These are phyloP conservation scores for Pachyramphus minor DNA, from an alignment of 2,113 vertebrate genomes.

Conservation along the genomic window DNA sequence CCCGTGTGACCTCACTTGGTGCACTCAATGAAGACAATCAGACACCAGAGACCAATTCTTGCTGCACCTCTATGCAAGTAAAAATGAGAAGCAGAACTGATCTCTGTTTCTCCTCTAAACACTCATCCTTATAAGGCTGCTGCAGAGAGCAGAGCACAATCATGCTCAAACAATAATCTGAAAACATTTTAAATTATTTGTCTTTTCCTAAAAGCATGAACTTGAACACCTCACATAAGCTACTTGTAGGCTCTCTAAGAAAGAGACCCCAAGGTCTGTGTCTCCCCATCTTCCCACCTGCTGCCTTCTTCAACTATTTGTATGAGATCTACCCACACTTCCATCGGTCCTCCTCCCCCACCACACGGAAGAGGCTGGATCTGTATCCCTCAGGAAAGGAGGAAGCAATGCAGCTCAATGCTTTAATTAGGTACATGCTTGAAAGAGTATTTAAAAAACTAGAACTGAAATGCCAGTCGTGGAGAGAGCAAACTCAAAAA, in stretches of 20 bases:
- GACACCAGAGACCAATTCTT: neutral
- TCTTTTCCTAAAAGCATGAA: neutral
- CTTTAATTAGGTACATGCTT: neutral
- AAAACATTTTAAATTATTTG: neutral
- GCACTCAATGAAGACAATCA: fast-evolving
- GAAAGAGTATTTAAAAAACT: neutral
- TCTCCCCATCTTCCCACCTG: neutral
- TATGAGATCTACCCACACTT: neutral
- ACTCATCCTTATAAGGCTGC: neutral
- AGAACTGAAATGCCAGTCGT: neutral
- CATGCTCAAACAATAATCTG: neutral
- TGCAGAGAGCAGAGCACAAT: neutral
- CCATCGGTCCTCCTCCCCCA: neutral
- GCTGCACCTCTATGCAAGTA: neutral
- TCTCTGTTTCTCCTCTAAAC: neutral
- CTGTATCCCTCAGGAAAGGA: neutral
- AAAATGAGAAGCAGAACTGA: neutral
- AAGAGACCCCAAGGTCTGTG: neutral
- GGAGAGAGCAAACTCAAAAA: neutral
- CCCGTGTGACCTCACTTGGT: neutral
- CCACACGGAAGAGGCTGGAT: neutral
- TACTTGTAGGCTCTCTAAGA: neutral
- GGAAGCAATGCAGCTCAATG: neutral
- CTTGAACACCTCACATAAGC: neutral
- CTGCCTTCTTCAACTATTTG: neutral